These are phyloP conservation scores for Lasioglossum morio DNA, from an alignment of 2,888 invertebrate genomes.

Conservation along the genomic window DNA sequence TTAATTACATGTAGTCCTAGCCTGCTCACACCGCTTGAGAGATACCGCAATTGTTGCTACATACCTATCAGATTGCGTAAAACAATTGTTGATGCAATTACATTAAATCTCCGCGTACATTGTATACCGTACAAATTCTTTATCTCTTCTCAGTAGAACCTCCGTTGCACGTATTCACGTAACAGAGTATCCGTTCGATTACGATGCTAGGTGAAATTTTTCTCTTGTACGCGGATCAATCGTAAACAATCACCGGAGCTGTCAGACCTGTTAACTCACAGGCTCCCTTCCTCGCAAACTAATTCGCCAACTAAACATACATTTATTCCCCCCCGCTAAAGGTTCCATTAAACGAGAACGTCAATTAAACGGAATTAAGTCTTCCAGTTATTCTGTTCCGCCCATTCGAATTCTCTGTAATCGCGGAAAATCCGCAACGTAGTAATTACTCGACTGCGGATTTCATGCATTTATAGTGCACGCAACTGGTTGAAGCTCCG, in stretches of 20 bases:
- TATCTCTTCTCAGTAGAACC: too few relatives aligned
- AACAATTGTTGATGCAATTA: neutral
- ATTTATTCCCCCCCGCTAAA: neutral
- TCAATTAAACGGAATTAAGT: slow-evolving; percentile 4
- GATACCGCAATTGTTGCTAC: too few relatives aligned
- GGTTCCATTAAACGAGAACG: slow-evolving; percentile 3
- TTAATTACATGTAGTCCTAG: too few relatives aligned
- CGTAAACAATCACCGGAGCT: neutral
- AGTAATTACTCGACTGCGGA: slow-evolving; percentile 4
- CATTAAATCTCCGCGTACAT: neutral
- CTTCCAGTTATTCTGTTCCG: slow-evolving; percentile 5
- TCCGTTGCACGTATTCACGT: too few relatives aligned
- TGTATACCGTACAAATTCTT: neutral
- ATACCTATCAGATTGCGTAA: neutral
- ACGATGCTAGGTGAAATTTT: neutral
- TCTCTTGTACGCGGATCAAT: neutral
- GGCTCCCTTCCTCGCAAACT: neutral
- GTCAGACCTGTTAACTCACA: neutral
- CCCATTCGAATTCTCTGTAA: slow-evolving; percentile 2
- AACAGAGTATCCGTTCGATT: neutral
- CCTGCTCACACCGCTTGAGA: too few relatives aligned
- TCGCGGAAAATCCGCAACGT: slow-evolving; percentile 3
- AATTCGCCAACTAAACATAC: neutral
- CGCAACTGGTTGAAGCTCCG: neutral
- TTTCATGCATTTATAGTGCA: neutral